These are phyloP conservation scores for Temnothorax nylanderi DNA, from an alignment of 1,140 invertebrate genomes.

Conservation along the genomic window DNA sequence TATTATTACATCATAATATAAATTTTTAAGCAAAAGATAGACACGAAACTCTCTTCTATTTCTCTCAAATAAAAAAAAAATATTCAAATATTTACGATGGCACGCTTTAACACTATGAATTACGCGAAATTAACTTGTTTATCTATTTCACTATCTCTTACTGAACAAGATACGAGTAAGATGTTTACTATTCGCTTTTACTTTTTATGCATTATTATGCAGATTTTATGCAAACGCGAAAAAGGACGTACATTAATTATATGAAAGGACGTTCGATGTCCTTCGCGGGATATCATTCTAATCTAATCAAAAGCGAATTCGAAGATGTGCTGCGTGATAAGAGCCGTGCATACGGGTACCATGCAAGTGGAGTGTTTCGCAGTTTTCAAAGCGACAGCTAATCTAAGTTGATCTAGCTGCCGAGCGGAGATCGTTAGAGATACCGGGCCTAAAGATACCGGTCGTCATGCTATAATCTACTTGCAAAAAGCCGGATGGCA, in stretches of 20 bases:
- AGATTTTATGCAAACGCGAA: constrained; percentile 34
- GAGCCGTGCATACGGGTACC: background rate
- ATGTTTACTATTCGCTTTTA: background rate
- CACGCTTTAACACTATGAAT: background rate
- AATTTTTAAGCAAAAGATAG: background rate
- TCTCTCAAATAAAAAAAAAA: background rate
- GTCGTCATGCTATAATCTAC: constrained; percentile 72
- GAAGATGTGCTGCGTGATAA: constrained; percentile 30
- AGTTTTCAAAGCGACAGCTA: constrained; percentile 56
- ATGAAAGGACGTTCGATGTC: constrained; percentile 10
- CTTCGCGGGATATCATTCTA: background rate
- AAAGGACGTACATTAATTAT: background rate
- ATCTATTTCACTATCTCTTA: background rate
- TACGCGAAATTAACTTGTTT: background rate
- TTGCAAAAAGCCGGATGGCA: constrained; percentile 74
- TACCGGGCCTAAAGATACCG: constrained; percentile 65
- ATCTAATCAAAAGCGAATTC: constrained; percentile 14
- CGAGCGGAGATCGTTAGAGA: constrained; percentile 71
- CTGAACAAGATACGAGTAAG: background rate
- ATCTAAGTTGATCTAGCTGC: constrained; percentile 32
- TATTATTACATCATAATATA: background rate
- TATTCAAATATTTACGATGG: background rate
- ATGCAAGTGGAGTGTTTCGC: background rate
- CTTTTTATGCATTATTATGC: constrained; percentile 20
- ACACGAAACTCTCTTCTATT: background rate